Base-by-base conservation (phyloP, 2,797 vertebrate species). In the Psittacula echo region DNA sequence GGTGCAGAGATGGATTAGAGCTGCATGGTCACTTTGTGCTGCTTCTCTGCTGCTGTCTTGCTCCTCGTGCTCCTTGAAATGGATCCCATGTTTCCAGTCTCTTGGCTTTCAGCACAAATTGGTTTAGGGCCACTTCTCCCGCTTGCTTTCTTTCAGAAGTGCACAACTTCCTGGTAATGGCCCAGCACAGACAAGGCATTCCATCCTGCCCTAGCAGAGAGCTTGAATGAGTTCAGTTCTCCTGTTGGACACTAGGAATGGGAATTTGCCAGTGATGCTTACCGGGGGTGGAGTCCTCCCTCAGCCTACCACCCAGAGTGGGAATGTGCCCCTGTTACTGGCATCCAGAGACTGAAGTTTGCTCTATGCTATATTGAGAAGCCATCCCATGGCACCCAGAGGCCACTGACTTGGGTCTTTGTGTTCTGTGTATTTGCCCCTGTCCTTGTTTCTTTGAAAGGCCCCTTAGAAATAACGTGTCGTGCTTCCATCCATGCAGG, bases 401-500 rank as follows among this genome's bases (percentile, higher is more conserved):
- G 44, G 41, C 70, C 2, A 3, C 60, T 68, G 45, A 2, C 50
- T 71, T 89, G 53, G 39, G 12, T 53, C 50, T 41, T 45, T n/a
- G 10, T 60, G 13, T 54, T 70, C 45, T 53, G n/a, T 4, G 0
- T 32, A 2, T 80, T 72, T 89, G 7, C 29, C 39, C 22, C 41
- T 85, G 29, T 22, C 85, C 42, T 44, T 67, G 34, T 65, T 86
- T 89, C 41, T 78, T 37, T 7, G 5, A 3, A 10, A 70, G 42
- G 7, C 48, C 30, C 51, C 14, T 19, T 16, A 23, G 78, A 72
- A 83, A 30, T 41, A 12, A 12, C 0, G 0, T 44, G 44, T 82
- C 4, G 0, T 37, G 26, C 2, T 24, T 23, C 14, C 18, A 41
- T 48, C 74, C 16, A 0, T 30, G 1, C 41, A 44, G 76, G 50